Conservation (phyloP, 2,797 vertebrate genomes). For the Lacerta bilineata region DNA sequence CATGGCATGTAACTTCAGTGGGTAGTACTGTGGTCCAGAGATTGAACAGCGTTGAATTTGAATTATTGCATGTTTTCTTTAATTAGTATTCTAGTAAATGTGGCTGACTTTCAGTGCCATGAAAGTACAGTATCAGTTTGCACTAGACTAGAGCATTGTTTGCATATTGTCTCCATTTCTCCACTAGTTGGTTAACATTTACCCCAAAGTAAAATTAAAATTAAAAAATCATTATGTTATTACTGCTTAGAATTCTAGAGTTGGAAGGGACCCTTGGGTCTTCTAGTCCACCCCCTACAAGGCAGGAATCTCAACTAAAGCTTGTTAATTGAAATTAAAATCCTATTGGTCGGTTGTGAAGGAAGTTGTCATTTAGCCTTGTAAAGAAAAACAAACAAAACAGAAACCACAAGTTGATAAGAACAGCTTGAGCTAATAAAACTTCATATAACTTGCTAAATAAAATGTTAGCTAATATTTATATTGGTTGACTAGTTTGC, state of each 20-base stretch:
- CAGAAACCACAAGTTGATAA: constrained; percentile 63
- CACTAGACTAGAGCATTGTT: neutral
- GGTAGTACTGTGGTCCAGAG: neutral
- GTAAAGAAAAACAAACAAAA: constrained; percentile 59
- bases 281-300: too few relatives aligned
- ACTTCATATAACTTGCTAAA: constrained; percentile 39
- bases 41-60: neutral
- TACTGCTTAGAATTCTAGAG: too few relatives aligned
- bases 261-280: too few relatives aligned
- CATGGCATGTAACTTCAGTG: too few relatives aligned
- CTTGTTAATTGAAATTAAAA: constrained; percentile 29
- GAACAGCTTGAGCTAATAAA: constrained; percentile 59
- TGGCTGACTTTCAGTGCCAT: neutral
- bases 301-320: too few relatives aligned
- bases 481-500: neutral
- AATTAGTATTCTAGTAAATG: too few relatives aligned
- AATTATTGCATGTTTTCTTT: neutral
- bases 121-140: neutral
- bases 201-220: neutral
- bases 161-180: neutral
- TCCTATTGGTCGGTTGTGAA: neutral
- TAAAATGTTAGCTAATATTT: constrained; percentile 12
- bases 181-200: neutral
- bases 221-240: too few relatives aligned
- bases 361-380: constrained; percentile 58